Percentiles rank a stretch among this genome's conserved stretches.
Conservation (phyloP, 2,888 invertebrate genomes). For the Trachelus troglodyta region DNA sequence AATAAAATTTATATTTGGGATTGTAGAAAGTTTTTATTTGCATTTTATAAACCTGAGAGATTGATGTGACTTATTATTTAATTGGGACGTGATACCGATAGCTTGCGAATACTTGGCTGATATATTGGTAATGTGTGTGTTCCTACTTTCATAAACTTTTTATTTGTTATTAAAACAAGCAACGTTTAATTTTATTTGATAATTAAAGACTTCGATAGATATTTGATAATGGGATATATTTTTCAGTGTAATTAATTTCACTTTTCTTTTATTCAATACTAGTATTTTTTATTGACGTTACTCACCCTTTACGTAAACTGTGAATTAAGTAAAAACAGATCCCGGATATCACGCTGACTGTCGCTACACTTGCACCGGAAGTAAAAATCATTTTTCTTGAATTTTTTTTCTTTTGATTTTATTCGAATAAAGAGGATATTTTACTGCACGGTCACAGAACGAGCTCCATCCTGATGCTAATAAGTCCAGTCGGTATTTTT, state of each 20-base stretch:
- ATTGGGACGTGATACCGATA: conserved; percentile 17
- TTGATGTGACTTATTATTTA: conserved; percentile 25
- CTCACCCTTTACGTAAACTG: conserved; percentile 72
- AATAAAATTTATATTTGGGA: background rate
- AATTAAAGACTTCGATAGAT: conserved; percentile 8
- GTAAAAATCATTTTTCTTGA: conserved; percentile 65
- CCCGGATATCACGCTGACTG: conserved; percentile 77
- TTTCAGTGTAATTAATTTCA: background rate
- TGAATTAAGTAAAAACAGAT: conserved; percentile 74
- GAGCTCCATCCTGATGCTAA: background rate
- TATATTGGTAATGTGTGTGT: background rate
- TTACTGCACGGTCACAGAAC: background rate
- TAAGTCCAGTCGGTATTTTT: background rate
- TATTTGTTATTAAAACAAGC: background rate
- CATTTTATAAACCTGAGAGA: conserved; percentile 13
- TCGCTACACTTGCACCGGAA: conserved; percentile 73
- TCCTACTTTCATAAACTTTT: conserved; percentile 7
- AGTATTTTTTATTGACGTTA: conserved; percentile 22
- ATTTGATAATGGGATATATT: conserved; percentile 5
- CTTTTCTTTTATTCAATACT: background rate
- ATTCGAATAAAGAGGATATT: background rate
- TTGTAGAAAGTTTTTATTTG: background rate
- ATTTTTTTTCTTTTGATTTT: background rate
- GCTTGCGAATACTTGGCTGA: conserved; percentile 13
- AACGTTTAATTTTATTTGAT: background rate